Conservation (phyloP, 2,888 invertebrate species). For the Aproaerema taeniolella region DNA sequence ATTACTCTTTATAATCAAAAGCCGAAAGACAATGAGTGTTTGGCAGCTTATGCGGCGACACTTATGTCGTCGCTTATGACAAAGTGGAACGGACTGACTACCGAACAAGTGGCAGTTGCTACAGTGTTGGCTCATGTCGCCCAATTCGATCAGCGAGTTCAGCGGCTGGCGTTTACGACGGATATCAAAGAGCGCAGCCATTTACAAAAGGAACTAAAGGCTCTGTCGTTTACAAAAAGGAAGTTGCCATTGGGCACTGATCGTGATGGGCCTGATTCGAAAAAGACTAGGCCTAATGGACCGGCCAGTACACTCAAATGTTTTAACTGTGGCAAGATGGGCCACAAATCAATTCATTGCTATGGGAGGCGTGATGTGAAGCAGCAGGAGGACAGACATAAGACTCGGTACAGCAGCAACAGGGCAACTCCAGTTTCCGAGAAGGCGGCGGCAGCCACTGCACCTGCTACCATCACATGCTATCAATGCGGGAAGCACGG, state of each 20-base stretch:
- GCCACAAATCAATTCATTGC: conserved; percentile 8
- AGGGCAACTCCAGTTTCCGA: not conserved
- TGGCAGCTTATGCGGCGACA: conserved; percentile 8
- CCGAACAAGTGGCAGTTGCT: not conserved
- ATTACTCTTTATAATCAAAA: conserved; percentile 13
- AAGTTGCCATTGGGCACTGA: not conserved
- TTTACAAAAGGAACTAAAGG: not conserved
- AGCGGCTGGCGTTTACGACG: conserved; percentile 5
- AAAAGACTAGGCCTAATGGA: not conserved
- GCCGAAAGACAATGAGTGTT: conserved; percentile 14
- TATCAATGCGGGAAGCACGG: not conserved
- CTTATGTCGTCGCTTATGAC: conserved; percentile 8
- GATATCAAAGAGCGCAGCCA: conserved; percentile 4
- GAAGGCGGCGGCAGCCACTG: not conserved
- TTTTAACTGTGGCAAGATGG: conserved; percentile 9
- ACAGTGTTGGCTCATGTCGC: conserved; percentile 15
- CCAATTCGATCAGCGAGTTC: conserved; percentile 11
- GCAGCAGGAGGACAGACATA: not conserved
- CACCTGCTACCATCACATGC: not conserved
- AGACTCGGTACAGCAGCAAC: not conserved
- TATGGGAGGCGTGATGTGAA: too few relatives aligned
- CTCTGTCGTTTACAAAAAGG: not conserved
- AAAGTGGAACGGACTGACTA: conserved; percentile 3
- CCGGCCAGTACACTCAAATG: not conserved
- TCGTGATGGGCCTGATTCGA: not conserved